Percentiles rank a stretch among this genome's conserved stretches.
Evolutionary conservation across 2,113 vertebrate genomes (phyloP).

Genomic region (Asarcornis scutulata): DNA sequence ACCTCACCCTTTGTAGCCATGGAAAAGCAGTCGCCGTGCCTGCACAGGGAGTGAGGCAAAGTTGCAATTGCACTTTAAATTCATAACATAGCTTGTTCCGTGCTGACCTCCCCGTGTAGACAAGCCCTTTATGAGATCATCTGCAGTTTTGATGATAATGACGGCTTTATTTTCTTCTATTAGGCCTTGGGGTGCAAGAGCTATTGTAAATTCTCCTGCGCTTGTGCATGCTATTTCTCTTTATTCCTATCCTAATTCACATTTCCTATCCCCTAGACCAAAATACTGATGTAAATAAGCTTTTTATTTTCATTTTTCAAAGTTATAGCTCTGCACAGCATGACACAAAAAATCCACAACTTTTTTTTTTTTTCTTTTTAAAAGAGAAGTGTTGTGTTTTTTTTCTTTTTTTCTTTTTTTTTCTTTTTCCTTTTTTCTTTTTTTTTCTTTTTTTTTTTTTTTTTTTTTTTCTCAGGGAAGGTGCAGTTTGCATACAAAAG

Average conservation of each 20-base stretch:
- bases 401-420: not conserved
- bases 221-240: slow-evolving; percentile 21
- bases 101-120: slow-evolving; percentile 35
- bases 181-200: slow-evolving; percentile 49
- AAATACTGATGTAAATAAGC: slow-evolving; percentile 65
- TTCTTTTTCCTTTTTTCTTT: not conserved
- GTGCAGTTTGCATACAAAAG: not conserved
- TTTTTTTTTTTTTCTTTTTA: not conserved
- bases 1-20: fast-evolving
- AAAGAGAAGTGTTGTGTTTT: not conserved
- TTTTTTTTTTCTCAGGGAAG: not conserved
- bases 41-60: fast-evolving
- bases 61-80: slow-evolving; percentile 16
- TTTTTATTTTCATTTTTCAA: slow-evolving; percentile 71
- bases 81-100: slow-evolving; percentile 36
- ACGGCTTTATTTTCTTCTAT: slow-evolving; percentile 57
- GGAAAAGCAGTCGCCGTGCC: fast-evolving
- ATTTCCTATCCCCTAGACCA: slow-evolving; percentile 45
- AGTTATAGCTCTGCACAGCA: slow-evolving; percentile 16
- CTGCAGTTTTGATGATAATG: slow-evolving; percentile 70
- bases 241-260: slow-evolving; percentile 30
- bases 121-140: slow-evolving; percentile 67
- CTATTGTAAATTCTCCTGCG: slow-evolving; percentile 61
- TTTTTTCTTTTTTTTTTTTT: not conserved
- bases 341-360: not conserved